Percentiles rank a stretch among this genome's conserved stretches.
phyloP scores from a whole-genome alignment of 2,888 invertebrate genomes.

The Fissipunctia ypsillon region DNA sequence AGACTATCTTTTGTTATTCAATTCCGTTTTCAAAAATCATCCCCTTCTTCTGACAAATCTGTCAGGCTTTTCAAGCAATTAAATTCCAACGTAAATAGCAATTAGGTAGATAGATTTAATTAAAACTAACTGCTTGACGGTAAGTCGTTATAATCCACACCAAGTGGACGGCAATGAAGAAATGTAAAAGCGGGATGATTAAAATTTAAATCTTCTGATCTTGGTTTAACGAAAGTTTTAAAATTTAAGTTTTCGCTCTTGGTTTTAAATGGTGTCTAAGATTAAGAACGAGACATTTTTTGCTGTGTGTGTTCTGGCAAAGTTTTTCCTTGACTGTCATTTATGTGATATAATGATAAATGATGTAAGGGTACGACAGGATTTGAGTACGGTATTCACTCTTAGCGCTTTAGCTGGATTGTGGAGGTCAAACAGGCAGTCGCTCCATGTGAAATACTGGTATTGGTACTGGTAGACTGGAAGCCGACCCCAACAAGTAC shows the following conservation, averaged over 20 bases:
- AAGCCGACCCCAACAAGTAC: too few relatives aligned
- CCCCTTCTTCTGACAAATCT: conserved; percentile 21
- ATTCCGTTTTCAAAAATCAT: conserved; percentile 1
- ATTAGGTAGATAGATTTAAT: conserved; percentile 60
- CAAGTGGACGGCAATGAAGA: conserved; percentile 40
- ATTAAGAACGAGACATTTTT: neutral
- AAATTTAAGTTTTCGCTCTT: conserved; percentile 26
- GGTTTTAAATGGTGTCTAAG: conserved; percentile 22
- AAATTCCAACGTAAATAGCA: conserved; percentile 56
- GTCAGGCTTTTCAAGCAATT: conserved; percentile 39
- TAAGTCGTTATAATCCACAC: conserved; percentile 49
- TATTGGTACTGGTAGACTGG: too few relatives aligned
- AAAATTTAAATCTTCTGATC: conserved; percentile 50
- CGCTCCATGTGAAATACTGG: too few relatives aligned
- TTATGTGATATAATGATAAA: neutral
- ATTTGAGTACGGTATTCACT: neutral
- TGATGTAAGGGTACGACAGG: neutral
- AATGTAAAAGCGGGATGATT: conserved; percentile 43
- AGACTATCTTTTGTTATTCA: conserved; percentile 27
- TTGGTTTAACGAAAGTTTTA: conserved; percentile 16
- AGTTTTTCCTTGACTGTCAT: neutral
- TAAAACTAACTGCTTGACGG: conserved; percentile 60
- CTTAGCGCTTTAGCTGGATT: too few relatives aligned
- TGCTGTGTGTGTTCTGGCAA: neutral
- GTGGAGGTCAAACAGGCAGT: too few relatives aligned